phyloP scores from a whole-genome alignment of 2,888 invertebrate species.

The Cybosia mesomella region DNA sequence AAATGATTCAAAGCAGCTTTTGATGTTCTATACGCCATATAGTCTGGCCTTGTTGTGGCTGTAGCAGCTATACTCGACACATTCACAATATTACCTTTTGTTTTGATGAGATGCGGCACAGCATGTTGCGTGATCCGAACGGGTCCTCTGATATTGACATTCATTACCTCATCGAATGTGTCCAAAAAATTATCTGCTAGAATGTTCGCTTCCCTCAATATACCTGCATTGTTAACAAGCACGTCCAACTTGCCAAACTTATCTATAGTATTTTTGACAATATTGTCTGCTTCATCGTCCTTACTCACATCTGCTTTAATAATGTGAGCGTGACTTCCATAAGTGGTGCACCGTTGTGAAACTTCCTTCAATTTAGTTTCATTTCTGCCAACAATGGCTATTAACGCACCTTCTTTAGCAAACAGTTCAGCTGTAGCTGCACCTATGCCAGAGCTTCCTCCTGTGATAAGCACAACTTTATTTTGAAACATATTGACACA shows the following conservation, averaged over 20 bases:
- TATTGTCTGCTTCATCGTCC: slow-evolving; percentile 47
- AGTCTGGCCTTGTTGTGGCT: slow-evolving; percentile 88
- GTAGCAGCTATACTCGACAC: slow-evolving; percentile 49
- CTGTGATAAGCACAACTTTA: slow-evolving; percentile 66
- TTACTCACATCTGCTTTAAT: slow-evolving; percentile 58
- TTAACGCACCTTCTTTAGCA: slow-evolving; percentile 61
- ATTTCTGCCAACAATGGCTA: slow-evolving; percentile 64
- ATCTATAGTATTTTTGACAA: slow-evolving; percentile 50
- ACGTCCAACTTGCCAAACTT: slow-evolving; percentile 58
- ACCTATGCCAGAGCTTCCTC: slow-evolving; percentile 67
- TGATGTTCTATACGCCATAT: slow-evolving; percentile 41
- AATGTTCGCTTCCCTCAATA: slow-evolving; percentile 36
- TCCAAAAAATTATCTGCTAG: slow-evolving; percentile 34
- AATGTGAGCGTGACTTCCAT: slow-evolving; percentile 42
- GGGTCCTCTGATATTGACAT: slow-evolving; percentile 50
- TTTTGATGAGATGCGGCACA: slow-evolving; percentile 50
- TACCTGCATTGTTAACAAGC: slow-evolving; percentile 61
- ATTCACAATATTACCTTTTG: slow-evolving; percentile 60
- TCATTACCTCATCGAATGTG: slow-evolving; percentile 55
- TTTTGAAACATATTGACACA: slow-evolving; percentile 53
- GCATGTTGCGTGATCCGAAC: slow-evolving; percentile 49
- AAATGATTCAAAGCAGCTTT: slow-evolving; percentile 62
- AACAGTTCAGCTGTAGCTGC: slow-evolving; percentile 60
- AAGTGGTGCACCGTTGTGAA: slow-evolving; percentile 45
- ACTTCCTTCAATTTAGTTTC: slow-evolving; percentile 56